phyloP scores from a whole-genome alignment of 2,797 vertebrate species.

The Danio choprae region DNA sequence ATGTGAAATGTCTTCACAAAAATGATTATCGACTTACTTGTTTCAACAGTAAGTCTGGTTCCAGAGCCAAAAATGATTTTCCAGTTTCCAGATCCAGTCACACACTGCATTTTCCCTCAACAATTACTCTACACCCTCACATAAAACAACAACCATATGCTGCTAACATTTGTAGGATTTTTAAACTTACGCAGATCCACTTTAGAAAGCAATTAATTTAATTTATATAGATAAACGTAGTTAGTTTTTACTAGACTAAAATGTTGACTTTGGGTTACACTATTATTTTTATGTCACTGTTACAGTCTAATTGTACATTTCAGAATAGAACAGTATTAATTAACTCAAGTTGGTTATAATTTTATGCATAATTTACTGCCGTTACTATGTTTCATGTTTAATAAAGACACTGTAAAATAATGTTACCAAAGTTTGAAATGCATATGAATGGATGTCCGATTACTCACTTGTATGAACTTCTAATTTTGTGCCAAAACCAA shows the following conservation, averaged over 20 bases:
- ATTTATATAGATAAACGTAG: background rate
- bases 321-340: too few species aligned
- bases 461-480: constrained; percentile 52
- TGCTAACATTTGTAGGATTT: too few species aligned
- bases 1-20: background rate
- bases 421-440: background rate
- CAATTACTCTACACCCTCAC: background rate
- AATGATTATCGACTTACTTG: constrained; percentile 55
- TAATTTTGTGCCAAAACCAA: constrained; percentile 56
- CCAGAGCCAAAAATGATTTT: constrained; percentile 63
- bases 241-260: background rate
- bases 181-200: background rate
- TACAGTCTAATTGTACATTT: too few species aligned
- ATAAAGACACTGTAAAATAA: too few species aligned
- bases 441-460: background rate
- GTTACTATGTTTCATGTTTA: too few species aligned
- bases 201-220: background rate
- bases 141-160: background rate
- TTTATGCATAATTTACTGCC: too few species aligned
- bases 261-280: too few species aligned
- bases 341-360: too few species aligned
- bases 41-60: constrained; percentile 57
- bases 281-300: too few species aligned
- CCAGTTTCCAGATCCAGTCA: constrained; percentile 52
- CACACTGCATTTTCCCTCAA: constrained; percentile 61